phyloP scores from a whole-genome alignment of 2,113 vertebrate species.

The Malurus elegans region DNA sequence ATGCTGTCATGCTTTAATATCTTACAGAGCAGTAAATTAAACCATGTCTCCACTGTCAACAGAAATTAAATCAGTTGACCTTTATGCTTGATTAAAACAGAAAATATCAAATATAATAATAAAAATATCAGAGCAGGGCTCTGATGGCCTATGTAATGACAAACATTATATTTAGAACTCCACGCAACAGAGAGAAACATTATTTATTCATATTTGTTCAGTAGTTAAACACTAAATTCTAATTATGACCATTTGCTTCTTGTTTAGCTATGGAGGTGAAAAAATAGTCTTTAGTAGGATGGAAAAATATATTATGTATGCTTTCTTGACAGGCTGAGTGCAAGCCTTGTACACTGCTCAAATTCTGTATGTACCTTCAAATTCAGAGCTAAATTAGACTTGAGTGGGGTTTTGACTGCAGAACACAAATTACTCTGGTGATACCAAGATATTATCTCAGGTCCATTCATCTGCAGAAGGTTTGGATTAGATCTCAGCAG shows the following conservation, averaged over 20 bases:
- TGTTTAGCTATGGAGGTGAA: background rate
- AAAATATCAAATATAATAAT: background rate
- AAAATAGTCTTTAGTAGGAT: background rate
- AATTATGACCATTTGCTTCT: background rate
- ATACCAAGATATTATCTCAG: background rate
- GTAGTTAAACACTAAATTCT: background rate
- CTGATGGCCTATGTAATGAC: background rate
- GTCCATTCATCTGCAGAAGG: background rate
- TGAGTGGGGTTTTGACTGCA: background rate
- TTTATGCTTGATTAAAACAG: background rate
- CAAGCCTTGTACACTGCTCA: background rate
- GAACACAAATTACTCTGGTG: background rate
- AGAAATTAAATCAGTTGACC: background rate
- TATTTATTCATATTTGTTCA: accelerated
- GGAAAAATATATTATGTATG: background rate
- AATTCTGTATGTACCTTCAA: background rate
- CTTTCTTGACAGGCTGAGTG: background rate
- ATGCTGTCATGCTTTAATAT: background rate
- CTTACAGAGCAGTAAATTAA: background rate
- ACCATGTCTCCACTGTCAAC: background rate
- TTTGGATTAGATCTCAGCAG: background rate
- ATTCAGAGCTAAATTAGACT: background rate
- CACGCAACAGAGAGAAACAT: background rate
- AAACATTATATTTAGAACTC: background rate
- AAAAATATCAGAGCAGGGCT: background rate